A percentile compares a stretch with the other conserved stretches of the same genome.
Evolutionary conservation across 2,797 vertebrate genomes (phyloP).

Genomic region (Echiichthys vipera): DNA sequence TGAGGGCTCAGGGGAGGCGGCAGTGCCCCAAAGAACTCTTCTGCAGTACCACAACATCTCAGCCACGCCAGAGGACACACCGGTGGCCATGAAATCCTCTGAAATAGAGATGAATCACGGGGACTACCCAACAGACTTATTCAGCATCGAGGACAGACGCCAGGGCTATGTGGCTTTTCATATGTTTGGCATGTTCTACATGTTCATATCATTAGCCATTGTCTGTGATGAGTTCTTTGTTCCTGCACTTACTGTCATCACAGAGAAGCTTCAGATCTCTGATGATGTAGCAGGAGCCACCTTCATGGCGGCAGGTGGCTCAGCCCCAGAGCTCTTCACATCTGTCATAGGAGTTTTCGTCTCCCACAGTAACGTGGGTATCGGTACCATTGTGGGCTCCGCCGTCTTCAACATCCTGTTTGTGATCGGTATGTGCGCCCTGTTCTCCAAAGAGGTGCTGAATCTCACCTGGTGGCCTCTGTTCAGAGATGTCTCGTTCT

Average conservation of each 20-base stretch:
- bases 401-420: conserved; percentile 99
- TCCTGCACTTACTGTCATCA: conserved; percentile 96
- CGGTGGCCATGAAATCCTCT: conserved; percentile 74
- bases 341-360: conserved; percentile 97
- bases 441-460: conserved; percentile 96
- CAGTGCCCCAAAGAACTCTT: conserved; percentile 89
- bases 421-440: conserved; percentile 97
- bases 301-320: conserved; percentile 98
- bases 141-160: conserved; percentile 90
- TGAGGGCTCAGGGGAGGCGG: conserved; percentile 62
- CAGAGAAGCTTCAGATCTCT: conserved; percentile 93
- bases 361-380: conserved; percentile 96
- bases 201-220: conserved; percentile 97
- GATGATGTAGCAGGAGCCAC: conserved; percentile 98
- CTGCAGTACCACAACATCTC: conserved; percentile 85
- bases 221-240: conserved; percentile 99
- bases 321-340: conserved; percentile 97
- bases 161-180: conserved; percentile 90
- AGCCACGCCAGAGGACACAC: conserved; percentile 64
- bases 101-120: conserved; percentile 81
- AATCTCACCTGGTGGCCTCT: conserved; percentile 99
- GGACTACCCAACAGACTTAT: conserved; percentile 92
- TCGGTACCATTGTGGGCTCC: conserved; percentile 97
- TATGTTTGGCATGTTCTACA: conserved; percentile 96
- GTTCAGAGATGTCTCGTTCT: conserved; percentile 96